A percentile compares a stretch with the other conserved stretches of the same genome.
phyloP scores from a whole-genome alignment of 2,113 vertebrate genomes.

The Megaleporinus macrocephalus region DNA sequence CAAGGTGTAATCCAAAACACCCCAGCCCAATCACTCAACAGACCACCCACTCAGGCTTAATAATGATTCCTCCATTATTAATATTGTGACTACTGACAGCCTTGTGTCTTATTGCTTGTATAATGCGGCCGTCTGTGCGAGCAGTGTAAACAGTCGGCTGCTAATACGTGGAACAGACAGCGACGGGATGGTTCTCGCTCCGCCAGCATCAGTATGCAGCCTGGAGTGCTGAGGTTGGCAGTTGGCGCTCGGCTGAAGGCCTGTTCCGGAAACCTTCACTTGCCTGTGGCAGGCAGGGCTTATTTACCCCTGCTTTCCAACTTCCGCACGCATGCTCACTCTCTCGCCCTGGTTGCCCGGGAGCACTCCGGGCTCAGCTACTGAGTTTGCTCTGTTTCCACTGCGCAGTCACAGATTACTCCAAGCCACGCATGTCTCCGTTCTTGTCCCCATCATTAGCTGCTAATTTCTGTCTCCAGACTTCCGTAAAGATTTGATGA shows the following conservation, averaged over 20 bases:
- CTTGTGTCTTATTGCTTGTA: conserved; percentile 5
- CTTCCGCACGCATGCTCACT: background rate
- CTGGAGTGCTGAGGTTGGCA: conserved; percentile 37
- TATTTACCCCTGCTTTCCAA: conserved; percentile 27
- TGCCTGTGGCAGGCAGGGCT: conserved; percentile 23
- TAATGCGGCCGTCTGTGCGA: conserved; percentile 27
- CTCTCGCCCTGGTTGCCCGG: conserved; percentile 13
- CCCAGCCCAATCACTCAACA: no score
- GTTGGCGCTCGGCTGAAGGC: conserved; percentile 37
- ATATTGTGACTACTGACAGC: no score
- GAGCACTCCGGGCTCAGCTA: background rate
- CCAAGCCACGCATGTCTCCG: conserved; percentile 40
- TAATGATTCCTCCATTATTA: no score
- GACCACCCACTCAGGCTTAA: no score
- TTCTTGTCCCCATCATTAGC: conserved; percentile 42
- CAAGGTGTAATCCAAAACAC: no score
- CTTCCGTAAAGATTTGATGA: conserved; percentile 44
- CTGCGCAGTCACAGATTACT: background rate
- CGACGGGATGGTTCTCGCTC: conserved; percentile 16
- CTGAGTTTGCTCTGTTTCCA: conserved; percentile 12
- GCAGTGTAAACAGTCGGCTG: conserved; percentile 21
- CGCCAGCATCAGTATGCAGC: conserved; percentile 37
- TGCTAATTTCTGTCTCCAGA: conserved; percentile 48
- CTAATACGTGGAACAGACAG: conserved; percentile 17
- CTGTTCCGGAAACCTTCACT: conserved; percentile 45